Evolutionary conservation across 2,888 invertebrate genomes (phyloP).

Genomic region (Phalangium opilio): DNA sequence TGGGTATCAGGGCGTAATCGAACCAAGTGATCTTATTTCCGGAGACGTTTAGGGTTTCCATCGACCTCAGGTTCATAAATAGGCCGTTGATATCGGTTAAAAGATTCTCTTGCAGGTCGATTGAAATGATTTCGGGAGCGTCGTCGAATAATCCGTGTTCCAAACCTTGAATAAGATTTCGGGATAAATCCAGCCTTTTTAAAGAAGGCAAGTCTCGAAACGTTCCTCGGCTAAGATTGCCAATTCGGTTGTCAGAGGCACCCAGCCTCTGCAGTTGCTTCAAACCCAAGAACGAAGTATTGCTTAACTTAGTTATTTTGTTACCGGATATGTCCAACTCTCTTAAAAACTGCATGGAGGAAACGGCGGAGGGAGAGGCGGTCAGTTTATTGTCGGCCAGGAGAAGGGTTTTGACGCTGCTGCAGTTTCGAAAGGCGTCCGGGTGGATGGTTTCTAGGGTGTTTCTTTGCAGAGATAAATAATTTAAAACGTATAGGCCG

Average conservation of each 20-base stretch:
- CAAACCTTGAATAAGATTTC: conserved; percentile 61
- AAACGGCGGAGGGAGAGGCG: conserved; percentile 60
- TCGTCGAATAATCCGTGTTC: conserved; percentile 66
- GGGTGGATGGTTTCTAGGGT: conserved; percentile 64
- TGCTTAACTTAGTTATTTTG: conserved; percentile 59
- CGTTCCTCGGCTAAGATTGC: conserved; percentile 60
- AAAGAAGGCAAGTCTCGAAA: conserved; percentile 60
- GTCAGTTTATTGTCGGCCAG: conserved; percentile 72
- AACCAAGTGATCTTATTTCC: conserved; percentile 78
- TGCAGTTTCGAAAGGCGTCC: conserved; percentile 78
- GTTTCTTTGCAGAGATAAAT: conserved; percentile 73
- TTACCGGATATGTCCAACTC: conserved; percentile 86
- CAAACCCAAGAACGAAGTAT: conserved; percentile 66
- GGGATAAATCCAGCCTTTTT: conserved; percentile 57
- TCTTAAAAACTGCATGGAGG: conserved; percentile 67
- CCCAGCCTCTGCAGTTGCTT: conserved; percentile 71
- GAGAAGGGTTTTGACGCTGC: conserved; percentile 72
- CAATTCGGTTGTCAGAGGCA: conserved; percentile 72
- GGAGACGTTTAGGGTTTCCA: conserved; percentile 78
- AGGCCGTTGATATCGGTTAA: conserved; percentile 65
- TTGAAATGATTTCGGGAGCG: conserved; percentile 58
- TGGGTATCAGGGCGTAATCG: conserved; percentile 69
- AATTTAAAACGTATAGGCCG: conserved; percentile 68
- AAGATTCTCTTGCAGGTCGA: conserved; percentile 70
- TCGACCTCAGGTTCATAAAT: conserved; percentile 62